These are phyloP conservation scores for Heteropelma amictum DNA, from an alignment of 2,888 invertebrate genomes.

Conservation along the genomic window DNA sequence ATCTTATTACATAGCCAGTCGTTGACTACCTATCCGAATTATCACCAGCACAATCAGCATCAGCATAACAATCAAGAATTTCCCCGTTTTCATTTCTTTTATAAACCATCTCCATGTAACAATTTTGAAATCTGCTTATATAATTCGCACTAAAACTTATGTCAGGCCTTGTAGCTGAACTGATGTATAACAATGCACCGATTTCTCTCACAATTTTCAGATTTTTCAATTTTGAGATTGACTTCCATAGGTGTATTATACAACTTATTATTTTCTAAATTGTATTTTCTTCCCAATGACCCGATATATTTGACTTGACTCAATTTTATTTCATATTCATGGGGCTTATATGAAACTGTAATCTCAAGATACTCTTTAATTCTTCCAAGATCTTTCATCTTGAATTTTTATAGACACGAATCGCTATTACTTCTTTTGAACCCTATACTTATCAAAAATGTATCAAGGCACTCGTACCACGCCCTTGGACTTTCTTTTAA, in stretches of 20 bases:
- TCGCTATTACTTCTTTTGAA: conserved; percentile 1
- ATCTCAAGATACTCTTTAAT: conserved; percentile 67
- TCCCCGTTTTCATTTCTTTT: background rate
- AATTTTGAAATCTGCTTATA: conserved; percentile 70
- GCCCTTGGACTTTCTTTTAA: conserved; percentile 13
- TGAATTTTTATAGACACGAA: conserved; percentile 18
- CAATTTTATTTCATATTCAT: background rate
- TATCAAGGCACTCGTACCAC: conserved; percentile 12
- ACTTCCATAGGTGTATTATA: conserved; percentile 68
- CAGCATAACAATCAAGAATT: background rate
- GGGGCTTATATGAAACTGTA: conserved; percentile 62
- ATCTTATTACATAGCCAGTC: background rate
- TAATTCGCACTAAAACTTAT: conserved; percentile 69
- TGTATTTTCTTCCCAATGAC: conserved; percentile 58
- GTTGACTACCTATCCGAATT: background rate
- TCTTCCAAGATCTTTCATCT: conserved; percentile 65
- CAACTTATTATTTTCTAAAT: conserved; percentile 61
- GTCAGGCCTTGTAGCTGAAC: conserved; percentile 69
- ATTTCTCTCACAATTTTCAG: conserved; percentile 49
- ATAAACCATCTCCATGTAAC: conserved; percentile 64
- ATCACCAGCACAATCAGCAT: background rate
- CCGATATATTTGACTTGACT: conserved; percentile 54
- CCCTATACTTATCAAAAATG: background rate
- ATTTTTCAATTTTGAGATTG: conserved; percentile 42
- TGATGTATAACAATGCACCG: conserved; percentile 64